Percentiles rank a stretch among this genome's conserved stretches.
These are phyloP conservation scores for Brachycybe producta DNA, from an alignment of 2,888 invertebrate genomes.

Conservation along the genomic window DNA sequence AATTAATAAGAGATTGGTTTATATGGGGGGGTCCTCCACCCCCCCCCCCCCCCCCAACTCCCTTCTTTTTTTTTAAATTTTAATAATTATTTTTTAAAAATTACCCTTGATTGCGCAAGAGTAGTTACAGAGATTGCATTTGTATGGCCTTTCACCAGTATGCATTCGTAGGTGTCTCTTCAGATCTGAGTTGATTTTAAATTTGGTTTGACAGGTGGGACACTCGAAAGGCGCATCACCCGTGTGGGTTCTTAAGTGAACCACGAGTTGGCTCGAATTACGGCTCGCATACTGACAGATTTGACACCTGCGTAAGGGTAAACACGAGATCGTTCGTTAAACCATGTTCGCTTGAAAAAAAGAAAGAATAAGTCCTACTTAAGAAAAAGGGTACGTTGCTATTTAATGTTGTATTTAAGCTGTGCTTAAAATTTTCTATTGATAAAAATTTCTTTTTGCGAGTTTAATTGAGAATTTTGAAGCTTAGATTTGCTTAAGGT, in stretches of 20 bases:
- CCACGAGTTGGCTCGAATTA: conserved; percentile 38
- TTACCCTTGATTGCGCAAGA: conserved; percentile 61
- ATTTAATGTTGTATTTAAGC: too few relatives aligned
- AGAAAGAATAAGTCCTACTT: conserved; percentile 4
- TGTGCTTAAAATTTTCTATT: conserved; percentile 2
- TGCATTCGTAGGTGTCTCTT: conserved; percentile 95
- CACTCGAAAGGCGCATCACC: conserved; percentile 70
- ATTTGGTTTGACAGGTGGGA: conserved; percentile 62
- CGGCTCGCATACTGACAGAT: conserved; percentile 38
- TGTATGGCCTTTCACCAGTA: conserved; percentile 99
- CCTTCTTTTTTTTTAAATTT: too few relatives aligned
- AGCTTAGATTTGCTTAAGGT: too few relatives aligned
- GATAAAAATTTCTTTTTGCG: background rate
- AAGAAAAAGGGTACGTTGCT: too few relatives aligned
- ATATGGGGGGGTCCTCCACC: too few relatives aligned
- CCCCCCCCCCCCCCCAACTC: too few relatives aligned
- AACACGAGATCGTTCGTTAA: too few relatives aligned
- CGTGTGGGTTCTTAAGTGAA: conserved; percentile 60
- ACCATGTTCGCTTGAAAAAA: too few relatives aligned
- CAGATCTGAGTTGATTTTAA: conserved; percentile 61
- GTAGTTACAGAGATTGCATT: conserved; percentile 95
- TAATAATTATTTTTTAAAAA: too few relatives aligned
- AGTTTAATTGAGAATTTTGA: too few relatives aligned
- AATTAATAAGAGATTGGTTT: background rate
- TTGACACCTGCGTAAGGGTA: conserved; percentile 36